Percentiles rank a stretch among this genome's conserved stretches.
Evolutionary conservation across 1,140 invertebrate genomes (phyloP).

Genomic region (Caenorhabditis briggsae): DNA sequence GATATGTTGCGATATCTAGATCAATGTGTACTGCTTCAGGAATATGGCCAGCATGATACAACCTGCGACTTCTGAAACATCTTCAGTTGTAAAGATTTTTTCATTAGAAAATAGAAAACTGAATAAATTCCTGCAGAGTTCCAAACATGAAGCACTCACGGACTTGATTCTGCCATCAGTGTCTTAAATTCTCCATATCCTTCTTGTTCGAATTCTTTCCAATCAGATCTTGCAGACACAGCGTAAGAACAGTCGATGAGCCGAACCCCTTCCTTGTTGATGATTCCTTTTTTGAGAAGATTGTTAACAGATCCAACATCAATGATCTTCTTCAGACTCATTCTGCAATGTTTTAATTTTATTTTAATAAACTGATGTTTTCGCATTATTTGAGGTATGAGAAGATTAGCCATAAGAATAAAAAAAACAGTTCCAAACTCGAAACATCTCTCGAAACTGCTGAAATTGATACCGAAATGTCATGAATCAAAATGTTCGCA

Average conservation of each 20-base stretch:
- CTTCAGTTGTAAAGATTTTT: neutral
- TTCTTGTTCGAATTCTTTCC: conserved; percentile 62
- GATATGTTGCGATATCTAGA: conserved; percentile 65
- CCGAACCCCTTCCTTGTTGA: conserved; percentile 63
- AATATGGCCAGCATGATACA: conserved; percentile 62
- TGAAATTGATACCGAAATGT: neutral
- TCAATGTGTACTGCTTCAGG: conserved; percentile 65
- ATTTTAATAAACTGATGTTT: no score
- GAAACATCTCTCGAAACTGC: neutral
- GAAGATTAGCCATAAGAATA: no score
- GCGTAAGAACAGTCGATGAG: conserved; percentile 64
- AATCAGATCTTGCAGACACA: conserved; percentile 59
- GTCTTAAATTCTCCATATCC: conserved; percentile 65
- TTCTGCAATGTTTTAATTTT: neutral
- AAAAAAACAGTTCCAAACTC: no score
- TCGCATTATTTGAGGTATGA: no score
- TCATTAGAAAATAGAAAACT: no score
- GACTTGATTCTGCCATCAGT: conserved; percentile 43
- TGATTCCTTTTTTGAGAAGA: conserved; percentile 58
- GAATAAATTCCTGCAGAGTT: no score
- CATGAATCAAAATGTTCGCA: neutral
- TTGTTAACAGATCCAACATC: conserved; percentile 36
- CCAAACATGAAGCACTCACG: no score
- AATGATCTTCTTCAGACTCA: conserved; percentile 53
- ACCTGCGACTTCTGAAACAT: conserved; percentile 46